These are phyloP conservation scores for Drosophila mayaguana DNA, from an alignment of 2,888 invertebrate genomes.

Conservation along the genomic window DNA sequence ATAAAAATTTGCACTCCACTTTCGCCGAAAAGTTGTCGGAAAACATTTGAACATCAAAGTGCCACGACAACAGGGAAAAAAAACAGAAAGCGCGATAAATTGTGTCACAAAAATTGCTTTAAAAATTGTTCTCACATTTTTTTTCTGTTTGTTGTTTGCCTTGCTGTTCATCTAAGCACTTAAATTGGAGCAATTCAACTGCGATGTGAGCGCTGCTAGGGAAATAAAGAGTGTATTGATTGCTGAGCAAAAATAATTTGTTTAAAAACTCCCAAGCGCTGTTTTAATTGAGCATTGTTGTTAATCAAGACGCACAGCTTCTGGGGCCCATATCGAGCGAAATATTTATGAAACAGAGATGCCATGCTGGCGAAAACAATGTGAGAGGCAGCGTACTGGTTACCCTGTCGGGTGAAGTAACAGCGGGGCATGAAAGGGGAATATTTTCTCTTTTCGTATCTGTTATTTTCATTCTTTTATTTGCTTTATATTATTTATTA, in stretches of 20 bases:
- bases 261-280: neutral
- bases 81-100: neutral
- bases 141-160: constrained; percentile 18
- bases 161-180: constrained; percentile 16
- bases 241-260: constrained; percentile 12
- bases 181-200: constrained; percentile 22
- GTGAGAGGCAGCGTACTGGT: constrained; percentile 67
- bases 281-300: constrained; percentile 10
- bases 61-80: constrained; percentile 18
- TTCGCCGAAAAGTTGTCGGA: constrained; percentile 26
- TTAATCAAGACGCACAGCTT: neutral
- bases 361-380: constrained; percentile 67
- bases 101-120: constrained; percentile 11
- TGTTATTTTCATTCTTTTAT: neutral
- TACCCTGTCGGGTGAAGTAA: constrained; percentile 59
- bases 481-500: constrained; percentile 14
- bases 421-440: constrained; percentile 43
- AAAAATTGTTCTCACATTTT: constrained; percentile 39
- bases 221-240: neutral
- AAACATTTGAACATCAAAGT: constrained; percentile 70
- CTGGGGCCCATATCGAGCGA: neutral
- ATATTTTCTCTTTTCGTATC: constrained; percentile 44
- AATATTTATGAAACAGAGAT: constrained; percentile 50
- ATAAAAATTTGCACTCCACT: constrained; percentile 50
- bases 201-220: constrained; percentile 3